Conservation (phyloP, 2,888 invertebrate genomes). For the Gibbula magus region DNA sequence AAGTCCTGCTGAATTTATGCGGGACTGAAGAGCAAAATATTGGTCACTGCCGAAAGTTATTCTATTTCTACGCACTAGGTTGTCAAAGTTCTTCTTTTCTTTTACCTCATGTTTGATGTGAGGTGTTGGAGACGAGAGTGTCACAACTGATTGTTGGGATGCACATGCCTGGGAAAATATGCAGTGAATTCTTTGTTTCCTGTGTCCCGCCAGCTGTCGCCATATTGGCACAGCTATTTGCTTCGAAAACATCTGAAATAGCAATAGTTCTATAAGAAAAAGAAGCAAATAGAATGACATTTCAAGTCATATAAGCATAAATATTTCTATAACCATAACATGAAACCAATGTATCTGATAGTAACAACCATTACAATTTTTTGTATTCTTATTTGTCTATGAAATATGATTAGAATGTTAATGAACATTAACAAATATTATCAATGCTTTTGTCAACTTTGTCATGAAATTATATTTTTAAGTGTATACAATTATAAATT, state of each 20-base stretch:
- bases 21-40: background rate
- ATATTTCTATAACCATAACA: too few species aligned
- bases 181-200: background rate
- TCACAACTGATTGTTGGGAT: background rate
- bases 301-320: too few species aligned
- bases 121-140: background rate
- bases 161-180: background rate
- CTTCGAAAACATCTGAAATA: conserved; percentile 2
- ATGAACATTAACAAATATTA: too few species aligned
- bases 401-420: too few species aligned
- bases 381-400: too few species aligned
- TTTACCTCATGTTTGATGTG: background rate
- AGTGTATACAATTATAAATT: too few species aligned
- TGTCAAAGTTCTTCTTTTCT: background rate
- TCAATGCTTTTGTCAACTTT: too few species aligned
- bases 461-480: too few species aligned
- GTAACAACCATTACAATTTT: too few species aligned
- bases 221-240: background rate
- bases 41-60: too few species aligned
- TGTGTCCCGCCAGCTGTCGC: background rate
- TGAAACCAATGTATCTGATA: too few species aligned
- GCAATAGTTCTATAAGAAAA: background rate
- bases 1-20: background rate
- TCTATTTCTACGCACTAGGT: background rate
- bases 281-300: too few species aligned